phyloP scores from a whole-genome alignment of 2,888 invertebrate genomes.

The Phragmatobia fuliginosa region DNA sequence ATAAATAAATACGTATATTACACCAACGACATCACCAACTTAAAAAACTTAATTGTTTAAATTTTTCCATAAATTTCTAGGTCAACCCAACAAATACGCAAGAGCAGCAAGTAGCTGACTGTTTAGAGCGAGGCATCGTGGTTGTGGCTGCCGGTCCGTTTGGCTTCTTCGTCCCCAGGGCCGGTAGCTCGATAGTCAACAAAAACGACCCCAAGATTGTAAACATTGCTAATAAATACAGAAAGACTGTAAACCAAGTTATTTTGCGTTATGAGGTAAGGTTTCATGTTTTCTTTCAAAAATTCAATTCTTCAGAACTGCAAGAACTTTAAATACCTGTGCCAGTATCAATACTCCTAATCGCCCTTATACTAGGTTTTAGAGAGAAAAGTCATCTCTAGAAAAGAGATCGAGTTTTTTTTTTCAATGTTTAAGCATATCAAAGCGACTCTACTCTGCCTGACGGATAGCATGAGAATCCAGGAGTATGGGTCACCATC shows the following conservation, averaged over 20 bases:
- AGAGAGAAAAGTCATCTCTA: too few relatives aligned
- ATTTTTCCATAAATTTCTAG: slow-evolving; percentile 57
- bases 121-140: slow-evolving; percentile 88
- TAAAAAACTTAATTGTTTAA: neutral
- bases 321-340: too few relatives aligned
- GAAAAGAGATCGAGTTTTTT: too few relatives aligned
- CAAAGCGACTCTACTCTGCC: too few relatives aligned
- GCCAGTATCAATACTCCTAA: too few relatives aligned
- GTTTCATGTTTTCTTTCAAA: slow-evolving; percentile 22
- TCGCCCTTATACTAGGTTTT: too few relatives aligned
- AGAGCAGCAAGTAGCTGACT: slow-evolving; percentile 88
- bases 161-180: slow-evolving; percentile 61
- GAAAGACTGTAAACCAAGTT: slow-evolving; percentile 88
- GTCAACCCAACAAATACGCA: slow-evolving; percentile 90
- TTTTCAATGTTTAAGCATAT: too few relatives aligned
- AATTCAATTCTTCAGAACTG: too few relatives aligned
- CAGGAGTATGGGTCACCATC: too few relatives aligned
- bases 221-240: slow-evolving; percentile 87
- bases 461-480: too few relatives aligned
- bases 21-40: neutral
- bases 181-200: slow-evolving; percentile 46
- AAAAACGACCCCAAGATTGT: slow-evolving; percentile 84
- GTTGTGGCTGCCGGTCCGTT: slow-evolving; percentile 89
- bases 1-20: too few relatives aligned
- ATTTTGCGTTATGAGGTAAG: slow-evolving; percentile 89